These are phyloP conservation scores for Eclectus roratus DNA, from an alignment of 2,113 vertebrate species.

Conservation along the genomic window DNA sequence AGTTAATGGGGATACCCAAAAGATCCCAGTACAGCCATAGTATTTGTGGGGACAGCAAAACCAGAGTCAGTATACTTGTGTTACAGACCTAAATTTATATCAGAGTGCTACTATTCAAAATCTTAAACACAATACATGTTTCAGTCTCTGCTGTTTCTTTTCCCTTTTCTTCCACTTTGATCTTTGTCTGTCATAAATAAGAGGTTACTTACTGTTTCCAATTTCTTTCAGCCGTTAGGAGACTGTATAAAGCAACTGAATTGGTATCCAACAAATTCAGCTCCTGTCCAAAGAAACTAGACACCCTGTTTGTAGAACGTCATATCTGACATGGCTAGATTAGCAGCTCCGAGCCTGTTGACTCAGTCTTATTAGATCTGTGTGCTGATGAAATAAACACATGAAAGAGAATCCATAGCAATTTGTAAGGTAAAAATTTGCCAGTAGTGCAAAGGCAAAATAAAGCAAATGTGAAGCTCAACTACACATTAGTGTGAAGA, in stretches of 20 bases:
- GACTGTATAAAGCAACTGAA: constrained; percentile 1
- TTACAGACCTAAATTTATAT: neutral
- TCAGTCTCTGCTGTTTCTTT: neutral
- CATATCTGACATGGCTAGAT: constrained; percentile 48
- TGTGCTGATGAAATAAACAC: constrained; percentile 41
- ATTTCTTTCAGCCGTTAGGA: constrained; percentile 56
- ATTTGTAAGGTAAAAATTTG: neutral
- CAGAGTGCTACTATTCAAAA: neutral
- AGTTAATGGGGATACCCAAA: neutral
- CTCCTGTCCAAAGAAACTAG: constrained; percentile 52
- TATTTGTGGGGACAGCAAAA: neutral
- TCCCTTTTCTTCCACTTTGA: neutral
- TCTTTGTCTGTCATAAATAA: constrained; percentile 35
- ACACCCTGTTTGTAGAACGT: constrained; percentile 54
- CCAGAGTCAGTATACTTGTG: neutral
- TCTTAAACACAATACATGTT: neutral
- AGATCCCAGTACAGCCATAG: neutral
- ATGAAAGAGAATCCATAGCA: neutral
- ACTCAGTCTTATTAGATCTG: constrained; percentile 24
- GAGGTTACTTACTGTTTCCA: constrained; percentile 47
- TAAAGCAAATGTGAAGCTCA: neutral
- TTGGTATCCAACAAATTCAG: constrained; percentile 25
- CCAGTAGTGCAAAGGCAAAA: neutral
- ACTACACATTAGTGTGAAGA: neutral
- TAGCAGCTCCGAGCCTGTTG: constrained; percentile 15